Conservation (phyloP, 1,140 invertebrate species). For the Drosophila repleta region DNA sequence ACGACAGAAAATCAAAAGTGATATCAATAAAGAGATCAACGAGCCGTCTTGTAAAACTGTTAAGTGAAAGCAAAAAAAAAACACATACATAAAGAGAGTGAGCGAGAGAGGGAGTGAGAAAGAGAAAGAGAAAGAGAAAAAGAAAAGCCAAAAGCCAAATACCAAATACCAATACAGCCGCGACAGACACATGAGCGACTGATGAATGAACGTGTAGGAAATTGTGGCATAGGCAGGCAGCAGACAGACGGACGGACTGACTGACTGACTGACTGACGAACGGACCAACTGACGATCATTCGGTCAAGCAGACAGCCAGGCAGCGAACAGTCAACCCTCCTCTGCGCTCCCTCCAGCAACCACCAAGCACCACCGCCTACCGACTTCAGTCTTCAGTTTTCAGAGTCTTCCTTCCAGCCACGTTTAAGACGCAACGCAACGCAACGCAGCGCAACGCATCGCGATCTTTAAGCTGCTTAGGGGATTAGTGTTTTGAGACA, state of each 20-base stretch:
- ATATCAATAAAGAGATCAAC: slow-evolving; percentile 82
- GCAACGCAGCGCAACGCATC: slow-evolving; percentile 65
- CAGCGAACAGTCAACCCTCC: slow-evolving; percentile 18
- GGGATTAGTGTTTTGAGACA: slow-evolving; percentile 81
- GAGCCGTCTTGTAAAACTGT: slow-evolving; percentile 61
- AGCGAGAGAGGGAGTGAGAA: not conserved
- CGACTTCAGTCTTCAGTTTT: slow-evolving; percentile 4
- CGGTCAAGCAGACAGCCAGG: slow-evolving; percentile 63
- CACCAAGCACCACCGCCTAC: not conserved
- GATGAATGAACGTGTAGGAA: slow-evolving; percentile 74
- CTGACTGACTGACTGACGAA: slow-evolving; percentile 20
- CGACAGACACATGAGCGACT: slow-evolving; percentile 29
- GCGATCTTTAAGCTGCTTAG: slow-evolving; percentile 82
- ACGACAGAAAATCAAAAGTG: slow-evolving; percentile 79
- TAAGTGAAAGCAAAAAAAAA: slow-evolving; percentile 65
- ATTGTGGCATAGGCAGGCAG: slow-evolving; percentile 42
- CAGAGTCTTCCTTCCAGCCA: slow-evolving; percentile 11
- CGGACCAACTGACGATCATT: slow-evolving; percentile 36
- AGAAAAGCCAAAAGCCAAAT: slow-evolving; percentile 23
- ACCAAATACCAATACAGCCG: not conserved
- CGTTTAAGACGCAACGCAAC: slow-evolving; percentile 47
- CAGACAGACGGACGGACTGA: slow-evolving; percentile 10
- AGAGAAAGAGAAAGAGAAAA: slow-evolving; percentile 14
- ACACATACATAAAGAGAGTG: not conserved
- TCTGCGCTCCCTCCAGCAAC: not conserved